Percentiles rank a stretch among this genome's conserved stretches.
These are phyloP conservation scores for Anguilla japonica DNA, from an alignment of 2,113 vertebrate species.

Conservation along the genomic window DNA sequence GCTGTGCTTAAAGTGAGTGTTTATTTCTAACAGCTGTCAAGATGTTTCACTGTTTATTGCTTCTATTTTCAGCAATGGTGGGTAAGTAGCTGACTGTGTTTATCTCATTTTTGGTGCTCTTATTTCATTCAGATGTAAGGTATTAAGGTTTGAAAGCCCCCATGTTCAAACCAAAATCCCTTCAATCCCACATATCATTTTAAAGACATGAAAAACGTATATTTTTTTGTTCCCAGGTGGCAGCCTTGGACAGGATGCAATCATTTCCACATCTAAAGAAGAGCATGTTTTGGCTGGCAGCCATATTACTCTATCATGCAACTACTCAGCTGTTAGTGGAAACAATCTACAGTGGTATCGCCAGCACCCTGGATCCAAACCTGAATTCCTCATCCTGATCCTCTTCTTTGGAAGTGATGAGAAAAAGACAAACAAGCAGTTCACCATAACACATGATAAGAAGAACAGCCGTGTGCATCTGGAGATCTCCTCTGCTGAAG, in stretches of 20 bases:
- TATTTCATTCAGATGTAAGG: too few relatives aligned
- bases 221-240: not conserved
- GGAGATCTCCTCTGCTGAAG: slow-evolving; percentile 28
- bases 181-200: not conserved
- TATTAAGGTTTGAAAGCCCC: too few relatives aligned
- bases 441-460: not conserved
- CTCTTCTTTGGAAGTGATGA: not conserved
- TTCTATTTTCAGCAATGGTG: too few relatives aligned
- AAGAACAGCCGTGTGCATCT: slow-evolving; percentile 25
- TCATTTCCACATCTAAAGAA: not conserved
- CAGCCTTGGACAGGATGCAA: not conserved
- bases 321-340: slow-evolving; percentile 9
- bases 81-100: not conserved
- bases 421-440: not conserved
- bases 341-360: slow-evolving; percentile 13
- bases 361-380: slow-evolving; percentile 12
- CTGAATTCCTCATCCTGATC: slow-evolving; percentile 27
- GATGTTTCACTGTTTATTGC: too few relatives aligned
- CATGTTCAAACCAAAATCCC: not conserved
- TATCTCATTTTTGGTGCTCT: not conserved
- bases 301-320: slow-evolving; percentile 17
- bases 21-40: too few relatives aligned
- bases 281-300: not conserved
- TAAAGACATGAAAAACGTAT: not conserved
- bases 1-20: too few relatives aligned